Evolutionary conservation across 2,113 vertebrate species (phyloP).

Genomic region (Eurypyga helias): DNA sequence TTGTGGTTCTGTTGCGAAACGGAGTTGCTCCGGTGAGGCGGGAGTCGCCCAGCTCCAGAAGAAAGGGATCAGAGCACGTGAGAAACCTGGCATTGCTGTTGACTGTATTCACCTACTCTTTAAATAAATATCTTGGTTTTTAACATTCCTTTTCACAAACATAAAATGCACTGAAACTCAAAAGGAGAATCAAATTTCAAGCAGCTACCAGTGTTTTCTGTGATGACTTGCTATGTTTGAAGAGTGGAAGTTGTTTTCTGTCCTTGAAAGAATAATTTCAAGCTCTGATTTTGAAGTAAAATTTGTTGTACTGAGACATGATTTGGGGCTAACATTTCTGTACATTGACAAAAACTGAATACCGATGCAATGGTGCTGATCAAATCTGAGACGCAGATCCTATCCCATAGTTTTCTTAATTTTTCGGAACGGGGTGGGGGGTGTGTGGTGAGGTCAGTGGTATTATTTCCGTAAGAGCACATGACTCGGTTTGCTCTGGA

Average conservation of each 20-base stretch:
- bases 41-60: neutral
- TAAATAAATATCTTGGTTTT: neutral
- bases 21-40: neutral
- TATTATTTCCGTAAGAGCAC: neutral
- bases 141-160: neutral
- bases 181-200: neutral
- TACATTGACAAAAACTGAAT: constrained; percentile 50
- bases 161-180: neutral
- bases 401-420: constrained; percentile 20
- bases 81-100: neutral
- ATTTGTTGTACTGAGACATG: neutral
- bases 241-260: neutral
- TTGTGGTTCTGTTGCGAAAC: neutral
- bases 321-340: constrained; percentile 46
- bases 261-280: constrained; percentile 15
- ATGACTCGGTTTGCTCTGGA: neutral
- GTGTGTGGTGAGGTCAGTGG: neutral
- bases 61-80: neutral
- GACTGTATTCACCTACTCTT: neutral
- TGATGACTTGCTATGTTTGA: neutral
- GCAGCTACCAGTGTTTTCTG: neutral
- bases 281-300: constrained; percentile 53
- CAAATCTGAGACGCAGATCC: constrained; percentile 42
- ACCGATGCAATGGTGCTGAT: constrained; percentile 67
- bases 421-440: neutral